These are phyloP conservation scores for Orthonevra nobilis DNA, from an alignment of 2,888 invertebrate species.

Conservation along the genomic window DNA sequence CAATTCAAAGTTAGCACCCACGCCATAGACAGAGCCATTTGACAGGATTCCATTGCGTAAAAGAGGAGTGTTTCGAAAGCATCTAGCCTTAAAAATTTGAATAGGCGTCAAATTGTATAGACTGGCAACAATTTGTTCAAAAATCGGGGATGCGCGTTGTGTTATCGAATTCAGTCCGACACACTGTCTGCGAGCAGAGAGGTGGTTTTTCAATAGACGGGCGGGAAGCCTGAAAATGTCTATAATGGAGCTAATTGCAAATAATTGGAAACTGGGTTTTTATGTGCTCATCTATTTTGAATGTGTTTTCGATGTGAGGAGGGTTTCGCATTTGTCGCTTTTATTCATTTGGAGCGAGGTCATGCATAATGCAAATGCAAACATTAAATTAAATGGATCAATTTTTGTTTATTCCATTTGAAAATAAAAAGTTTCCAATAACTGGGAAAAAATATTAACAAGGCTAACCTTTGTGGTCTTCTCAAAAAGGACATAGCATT, in stretches of 20 bases:
- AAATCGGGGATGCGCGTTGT: slow-evolving; percentile 21
- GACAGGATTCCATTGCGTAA: slow-evolving; percentile 42
- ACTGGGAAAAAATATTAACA: no score
- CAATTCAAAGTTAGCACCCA: no score
- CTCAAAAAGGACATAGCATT: no score
- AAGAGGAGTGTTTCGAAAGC: no score
- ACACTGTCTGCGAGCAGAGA: slow-evolving; percentile 3
- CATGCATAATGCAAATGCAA: slow-evolving; percentile 56
- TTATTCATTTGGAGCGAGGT: slow-evolving; percentile 29
- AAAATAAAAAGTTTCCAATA: no score
- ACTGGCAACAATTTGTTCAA: neutral
- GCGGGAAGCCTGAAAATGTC: neutral
- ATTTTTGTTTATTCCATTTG: no score
- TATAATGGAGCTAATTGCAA: slow-evolving; percentile 68
- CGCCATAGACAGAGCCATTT: slow-evolving; percentile 28
- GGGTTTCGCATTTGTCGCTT: neutral
- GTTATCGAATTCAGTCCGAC: neutral
- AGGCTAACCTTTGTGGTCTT: no score
- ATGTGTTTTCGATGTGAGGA: slow-evolving; percentile 12
- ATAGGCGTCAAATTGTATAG: slow-evolving; percentile 61
- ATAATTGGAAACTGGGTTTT: slow-evolving; percentile 63
- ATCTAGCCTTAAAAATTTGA: no score
- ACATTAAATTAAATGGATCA: slow-evolving; percentile 64
- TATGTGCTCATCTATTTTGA: slow-evolving; percentile 59
- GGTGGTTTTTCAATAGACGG: slow-evolving; percentile 12